Evolutionary conservation across 2,888 invertebrate genomes (phyloP), one percentile per base, ranked within the genome.

Genomic region (Tromatobia lineatoria): DNA sequence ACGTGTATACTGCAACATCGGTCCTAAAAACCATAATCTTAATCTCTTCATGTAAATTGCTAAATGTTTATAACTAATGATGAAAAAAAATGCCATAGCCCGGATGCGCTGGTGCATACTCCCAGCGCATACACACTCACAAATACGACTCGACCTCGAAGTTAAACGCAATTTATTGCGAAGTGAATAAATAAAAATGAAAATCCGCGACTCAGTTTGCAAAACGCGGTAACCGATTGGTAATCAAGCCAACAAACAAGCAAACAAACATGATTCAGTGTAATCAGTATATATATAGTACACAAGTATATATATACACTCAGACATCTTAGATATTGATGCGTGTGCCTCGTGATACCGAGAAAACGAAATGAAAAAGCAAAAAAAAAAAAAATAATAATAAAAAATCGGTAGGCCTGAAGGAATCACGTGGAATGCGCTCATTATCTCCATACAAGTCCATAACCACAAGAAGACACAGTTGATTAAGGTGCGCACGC

Each of bases 31-130:
- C 90, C 92, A 92, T 93, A 93, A 93, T 94, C 92, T 94, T 94
- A 94, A 94, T 93, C 93, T 93, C 93, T 93, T 92, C 94, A 94
- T 94, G 93, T 93, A 93, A 93, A 94, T 93, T 93, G 93, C 93
- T 93, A 93, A 94, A 94, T 94, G 93, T 94, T 94, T 93, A 93
- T 91, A 91, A 88, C 84, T 92, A 91, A 93, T 92, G 92, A 92
- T 64, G 47, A 75, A 93, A 93, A 93, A 91, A 93, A 93, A 92
- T 93, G 93, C 93, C 93, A 94, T 94, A 94, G 93, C 93, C 93
- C 93, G 93, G 93, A 94, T 94, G 93, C 93, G 93, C 93, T 94
- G 93, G 93, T 94, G 93, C 90, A 94, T 93, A 94, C 93, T 94
- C 93, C 93, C 93, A 94, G 93, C 91, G 93, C 93, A 94, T 93